Conservation (phyloP, 2,797 vertebrate genomes). For the Scolopax rusticola region DNA sequence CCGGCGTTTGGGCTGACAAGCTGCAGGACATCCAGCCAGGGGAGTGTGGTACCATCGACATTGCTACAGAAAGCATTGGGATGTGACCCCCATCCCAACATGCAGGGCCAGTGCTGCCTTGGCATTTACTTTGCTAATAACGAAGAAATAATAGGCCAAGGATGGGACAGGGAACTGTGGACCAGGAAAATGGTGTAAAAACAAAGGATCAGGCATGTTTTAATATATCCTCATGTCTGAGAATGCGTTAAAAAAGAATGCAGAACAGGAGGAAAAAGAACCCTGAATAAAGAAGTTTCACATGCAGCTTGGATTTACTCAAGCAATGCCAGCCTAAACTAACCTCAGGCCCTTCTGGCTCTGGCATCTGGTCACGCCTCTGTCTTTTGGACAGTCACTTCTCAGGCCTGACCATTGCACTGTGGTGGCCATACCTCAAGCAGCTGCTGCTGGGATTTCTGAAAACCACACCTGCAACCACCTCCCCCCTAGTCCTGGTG, state of each 20-base stretch:
- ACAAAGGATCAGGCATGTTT: background rate
- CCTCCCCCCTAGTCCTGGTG: background rate
- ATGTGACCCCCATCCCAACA: background rate
- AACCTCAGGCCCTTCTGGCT: background rate
- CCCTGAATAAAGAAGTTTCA: background rate
- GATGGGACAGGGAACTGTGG: background rate
- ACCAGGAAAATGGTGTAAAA: background rate
- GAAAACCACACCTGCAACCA: background rate
- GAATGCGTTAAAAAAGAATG: background rate
- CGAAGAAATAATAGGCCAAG: background rate
- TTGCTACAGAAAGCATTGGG: background rate
- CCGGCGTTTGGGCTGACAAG: background rate
- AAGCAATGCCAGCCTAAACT: background rate
- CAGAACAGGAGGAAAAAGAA: background rate
- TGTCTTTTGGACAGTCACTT: background rate
- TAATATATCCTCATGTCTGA: background rate
- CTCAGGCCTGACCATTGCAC: background rate
- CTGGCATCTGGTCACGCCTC: background rate
- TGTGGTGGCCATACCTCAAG: background rate
- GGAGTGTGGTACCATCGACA: rapidly evolving
- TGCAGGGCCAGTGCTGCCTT: background rate
- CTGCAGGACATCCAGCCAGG: background rate
- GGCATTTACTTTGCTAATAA: background rate
- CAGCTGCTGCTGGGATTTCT: background rate
- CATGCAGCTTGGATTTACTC: background rate